These are phyloP conservation scores for Melieria crassipennis DNA, from an alignment of 2,888 invertebrate species.

Conservation along the genomic window DNA sequence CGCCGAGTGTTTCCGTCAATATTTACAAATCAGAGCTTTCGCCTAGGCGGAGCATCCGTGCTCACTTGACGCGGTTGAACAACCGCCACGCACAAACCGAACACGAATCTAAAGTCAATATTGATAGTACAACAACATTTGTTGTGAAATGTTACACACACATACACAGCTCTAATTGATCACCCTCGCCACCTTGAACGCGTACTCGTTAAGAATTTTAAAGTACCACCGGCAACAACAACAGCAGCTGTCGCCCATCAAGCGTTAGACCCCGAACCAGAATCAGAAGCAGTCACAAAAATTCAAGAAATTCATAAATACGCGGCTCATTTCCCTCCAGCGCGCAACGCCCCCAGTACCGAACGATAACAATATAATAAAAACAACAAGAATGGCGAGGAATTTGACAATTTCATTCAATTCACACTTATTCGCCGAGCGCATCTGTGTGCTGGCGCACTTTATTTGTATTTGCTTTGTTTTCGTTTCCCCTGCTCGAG, in stretches of 20 bases:
- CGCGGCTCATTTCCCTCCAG: not conserved
- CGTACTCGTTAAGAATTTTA: slow-evolving; percentile 10
- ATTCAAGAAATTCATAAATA: not conserved
- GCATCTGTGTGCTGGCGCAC: not conserved
- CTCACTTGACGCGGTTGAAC: too few relatives aligned
- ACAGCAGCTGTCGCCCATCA: not conserved
- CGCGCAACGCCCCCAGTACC: not conserved
- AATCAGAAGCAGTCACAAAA: not conserved
- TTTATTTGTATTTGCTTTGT: not conserved
- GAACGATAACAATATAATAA: not conserved
- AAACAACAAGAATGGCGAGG: not conserved
- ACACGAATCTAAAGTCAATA: too few relatives aligned
- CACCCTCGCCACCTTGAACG: not conserved
- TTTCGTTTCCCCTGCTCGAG: not conserved
- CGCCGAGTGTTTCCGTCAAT: slow-evolving; percentile 8
- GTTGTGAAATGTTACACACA: too few relatives aligned
- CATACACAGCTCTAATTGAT: not conserved
- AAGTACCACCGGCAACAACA: slow-evolving; percentile 6
- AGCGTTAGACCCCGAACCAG: not conserved
- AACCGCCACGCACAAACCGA: too few relatives aligned
- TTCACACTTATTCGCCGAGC: slow-evolving; percentile 4
- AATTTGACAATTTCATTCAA: slow-evolving; percentile 29
- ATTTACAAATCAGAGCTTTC: slow-evolving; percentile 6
- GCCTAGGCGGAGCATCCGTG: too few relatives aligned
- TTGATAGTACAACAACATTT: too few relatives aligned